Base-by-base conservation (phyloP, 1,140 invertebrate species). In the Trichonephila clavata region DNA sequence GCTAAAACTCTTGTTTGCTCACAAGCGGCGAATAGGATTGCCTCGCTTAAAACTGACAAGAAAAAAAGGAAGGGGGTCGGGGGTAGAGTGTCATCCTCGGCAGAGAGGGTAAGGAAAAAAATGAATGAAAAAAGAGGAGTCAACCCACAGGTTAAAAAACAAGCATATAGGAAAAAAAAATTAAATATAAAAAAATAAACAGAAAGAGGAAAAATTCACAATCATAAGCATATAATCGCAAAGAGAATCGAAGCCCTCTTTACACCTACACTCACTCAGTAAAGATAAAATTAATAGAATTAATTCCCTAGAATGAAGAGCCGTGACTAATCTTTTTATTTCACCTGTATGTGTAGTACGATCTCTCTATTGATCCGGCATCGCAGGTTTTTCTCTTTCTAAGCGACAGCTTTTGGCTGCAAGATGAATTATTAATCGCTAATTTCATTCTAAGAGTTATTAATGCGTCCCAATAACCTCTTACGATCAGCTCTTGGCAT, bases 381-480 rank as follows among this genome's bases (percentile, higher is more conserved):
- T 61, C n/a, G 21, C 32, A 65, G 61, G 57, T 59, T 68, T 89
- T 57, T 43, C 87, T 71, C 61, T 39, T 87, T 65, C 63, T 59
- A 71, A 77, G 39, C 63, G 50, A 32, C 89, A 32, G 50, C 27
- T 88, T 24, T 68, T 60, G 65, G 32, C 60, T 92, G 32, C 57
- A 80, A 92, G 32, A 92, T 92, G 80, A 92, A 92, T 92, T 92
- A 92, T 92, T 92, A 92, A 92, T 92, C 61, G 60, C 80, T 81
- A 84, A 65, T 92, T 92, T 90, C 77, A 60, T 90, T 81, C 89
- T 90, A 84, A 92, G 57, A 92, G 90, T 92, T 92, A 92, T 92
- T 92, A 92, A 92, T 92, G 77, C 80, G 18, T 61, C 61, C 80
- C 71, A 84, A 92, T 84, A 61, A 83, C 80, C 60, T 86, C 81